Conservation (phyloP, 2,113 vertebrate species). For the Lepisosteus osseus region DNA sequence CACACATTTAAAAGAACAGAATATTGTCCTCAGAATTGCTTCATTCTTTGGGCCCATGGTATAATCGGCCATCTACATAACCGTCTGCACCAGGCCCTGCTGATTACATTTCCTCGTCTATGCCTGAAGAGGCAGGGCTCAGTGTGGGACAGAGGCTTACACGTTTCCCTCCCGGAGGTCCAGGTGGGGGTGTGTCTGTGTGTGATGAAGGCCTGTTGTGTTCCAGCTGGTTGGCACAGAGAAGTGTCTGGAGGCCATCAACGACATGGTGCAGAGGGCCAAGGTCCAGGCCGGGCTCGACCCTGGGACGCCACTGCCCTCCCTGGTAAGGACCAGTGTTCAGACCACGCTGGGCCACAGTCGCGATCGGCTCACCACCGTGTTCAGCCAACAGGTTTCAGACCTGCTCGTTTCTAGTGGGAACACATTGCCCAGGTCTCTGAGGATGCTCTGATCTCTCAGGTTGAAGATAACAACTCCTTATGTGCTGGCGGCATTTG, state of each 20-base stretch:
- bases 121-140: neutral
- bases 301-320: constrained; percentile 60
- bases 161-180: neutral
- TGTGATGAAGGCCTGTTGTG: neutral
- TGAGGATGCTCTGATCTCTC: no score
- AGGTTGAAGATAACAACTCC: neutral
- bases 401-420: no score
- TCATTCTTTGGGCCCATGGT: no score
- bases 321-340: constrained; percentile 68
- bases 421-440: no score
- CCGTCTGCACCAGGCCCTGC: no score
- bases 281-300: constrained; percentile 74
- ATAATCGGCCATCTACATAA: no score
- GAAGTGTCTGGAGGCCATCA: constrained; percentile 74
- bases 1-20: no score
- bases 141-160: neutral
- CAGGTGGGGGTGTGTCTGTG: constrained; percentile 9
- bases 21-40: no score
- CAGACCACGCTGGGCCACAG: no score
- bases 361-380: no score
- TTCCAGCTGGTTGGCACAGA: constrained; percentile 80
- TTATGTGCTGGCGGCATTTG: neutral
- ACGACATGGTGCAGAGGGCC: constrained; percentile 81
- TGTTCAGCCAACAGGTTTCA: no score
- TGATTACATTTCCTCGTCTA: no score